A percentile compares a stretch with the other conserved stretches of the same genome.
Conservation (phyloP, 1,140 invertebrate genomes). For the Ptiloglossa arizonensis region DNA sequence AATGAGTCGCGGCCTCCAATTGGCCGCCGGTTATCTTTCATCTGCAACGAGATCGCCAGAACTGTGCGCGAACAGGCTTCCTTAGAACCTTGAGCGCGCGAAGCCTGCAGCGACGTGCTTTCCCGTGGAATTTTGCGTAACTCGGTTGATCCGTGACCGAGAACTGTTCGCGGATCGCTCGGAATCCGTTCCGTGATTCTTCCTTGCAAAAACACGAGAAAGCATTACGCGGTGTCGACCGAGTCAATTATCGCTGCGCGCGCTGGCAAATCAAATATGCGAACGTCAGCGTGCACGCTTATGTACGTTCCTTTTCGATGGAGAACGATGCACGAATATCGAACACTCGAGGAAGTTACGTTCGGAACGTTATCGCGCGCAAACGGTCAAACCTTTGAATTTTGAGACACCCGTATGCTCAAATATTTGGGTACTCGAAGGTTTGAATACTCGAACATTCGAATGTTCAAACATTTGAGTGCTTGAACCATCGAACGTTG, state of each 20-base stretch:
- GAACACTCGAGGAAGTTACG: no score
- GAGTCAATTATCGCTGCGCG: not conserved
- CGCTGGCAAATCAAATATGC: no score
- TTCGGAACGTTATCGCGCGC: no score
- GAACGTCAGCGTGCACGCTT: no score
- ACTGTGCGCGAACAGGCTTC: constrained; percentile 50
- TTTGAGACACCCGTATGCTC: no score
- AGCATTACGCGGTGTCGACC: not conserved
- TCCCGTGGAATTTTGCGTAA: constrained; percentile 46
- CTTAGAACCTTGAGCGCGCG: constrained; percentile 42
- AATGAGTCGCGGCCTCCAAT: constrained; percentile 30
- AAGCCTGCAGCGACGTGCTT: constrained; percentile 22
- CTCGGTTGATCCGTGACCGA: constrained; percentile 32
- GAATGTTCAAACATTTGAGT: no score
- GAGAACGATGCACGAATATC: no score
- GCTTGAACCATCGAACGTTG: no score
- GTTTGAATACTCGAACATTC: no score
- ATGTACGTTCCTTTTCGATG: no score
- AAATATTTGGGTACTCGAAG: no score
- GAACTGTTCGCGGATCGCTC: constrained; percentile 14
- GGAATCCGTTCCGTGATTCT: constrained; percentile 39
- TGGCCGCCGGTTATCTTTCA: constrained; percentile 53
- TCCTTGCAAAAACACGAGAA: constrained; percentile 6
- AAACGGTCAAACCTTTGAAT: no score
- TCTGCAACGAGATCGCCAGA: constrained; percentile 50